Evolutionary conservation across 2,888 invertebrate genomes (phyloP).

Genomic region (Tanytarsus gracilentus): DNA sequence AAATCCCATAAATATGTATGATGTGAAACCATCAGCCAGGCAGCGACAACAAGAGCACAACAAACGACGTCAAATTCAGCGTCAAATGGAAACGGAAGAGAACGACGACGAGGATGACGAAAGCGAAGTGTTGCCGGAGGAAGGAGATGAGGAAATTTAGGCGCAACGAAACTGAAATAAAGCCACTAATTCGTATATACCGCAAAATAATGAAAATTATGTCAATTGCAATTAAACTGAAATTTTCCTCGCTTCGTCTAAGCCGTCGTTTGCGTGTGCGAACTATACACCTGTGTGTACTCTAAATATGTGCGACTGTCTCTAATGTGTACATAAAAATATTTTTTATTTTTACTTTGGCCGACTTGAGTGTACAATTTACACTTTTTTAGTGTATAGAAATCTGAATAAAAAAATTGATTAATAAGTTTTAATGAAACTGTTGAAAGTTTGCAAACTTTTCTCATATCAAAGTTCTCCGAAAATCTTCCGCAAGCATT

Average conservation of each 20-base stretch:
- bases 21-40: neutral
- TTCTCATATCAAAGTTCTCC: too few relatives aligned
- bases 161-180: neutral
- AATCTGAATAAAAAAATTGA: too few relatives aligned
- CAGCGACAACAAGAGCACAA: neutral
- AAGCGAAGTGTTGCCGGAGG: neutral
- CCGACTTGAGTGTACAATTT: too few relatives aligned
- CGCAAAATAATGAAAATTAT: conserved; percentile 11
- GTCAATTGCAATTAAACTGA: conserved; percentile 13
- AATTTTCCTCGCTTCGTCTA: neutral
- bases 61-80: neutral
- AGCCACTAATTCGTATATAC: conserved; percentile 7
- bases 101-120: neutral
- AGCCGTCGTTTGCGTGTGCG: neutral
- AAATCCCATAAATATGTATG: conserved; percentile 22
- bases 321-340: neutral
- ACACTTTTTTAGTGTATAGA: neutral
- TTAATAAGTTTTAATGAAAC: too few relatives aligned
- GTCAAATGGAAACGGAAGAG: conserved; percentile 12
- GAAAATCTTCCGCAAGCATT: too few relatives aligned
- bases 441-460: too few relatives aligned
- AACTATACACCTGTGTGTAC: neutral
- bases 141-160: neutral
- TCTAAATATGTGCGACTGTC: too few relatives aligned
- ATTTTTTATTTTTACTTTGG: neutral